Evolutionary conservation across 30 jellyfish, hydroid and myxozoan genomes (phyloP).

Genomic region (Pelagia noctiluca): DNA sequence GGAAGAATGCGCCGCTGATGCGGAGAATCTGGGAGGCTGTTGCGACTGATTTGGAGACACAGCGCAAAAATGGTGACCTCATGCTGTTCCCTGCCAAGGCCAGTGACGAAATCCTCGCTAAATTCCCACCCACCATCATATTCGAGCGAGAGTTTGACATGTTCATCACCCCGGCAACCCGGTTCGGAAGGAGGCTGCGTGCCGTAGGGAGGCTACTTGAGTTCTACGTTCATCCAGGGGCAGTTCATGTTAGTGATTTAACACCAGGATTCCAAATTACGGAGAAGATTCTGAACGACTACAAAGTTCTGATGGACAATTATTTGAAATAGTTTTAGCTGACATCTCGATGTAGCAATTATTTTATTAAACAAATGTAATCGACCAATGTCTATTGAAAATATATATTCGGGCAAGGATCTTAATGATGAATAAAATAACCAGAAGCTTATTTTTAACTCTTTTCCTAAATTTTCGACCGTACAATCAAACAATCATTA

Average conservation of each 20-base stretch:
- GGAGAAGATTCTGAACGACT: constrained; percentile 4
- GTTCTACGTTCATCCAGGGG: constrained; percentile 48
- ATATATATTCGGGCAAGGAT: no score
- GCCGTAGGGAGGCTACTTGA: constrained; percentile 61
- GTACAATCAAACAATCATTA: no score
- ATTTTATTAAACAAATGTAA: no score
- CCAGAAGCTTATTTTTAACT: no score
- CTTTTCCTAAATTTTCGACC: no score
- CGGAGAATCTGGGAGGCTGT: constrained; percentile 37
- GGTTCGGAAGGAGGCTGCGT: constrained; percentile 56
- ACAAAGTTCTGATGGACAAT: constrained; percentile 10
- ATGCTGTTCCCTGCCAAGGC: constrained; percentile 73
- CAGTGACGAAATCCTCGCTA: constrained; percentile 36
- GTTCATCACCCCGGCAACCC: constrained; percentile 24
- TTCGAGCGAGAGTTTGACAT: constrained; percentile 46
- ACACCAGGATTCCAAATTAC: constrained; percentile 10
- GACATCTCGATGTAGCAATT: no score
- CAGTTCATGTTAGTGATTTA: constrained; percentile 10
- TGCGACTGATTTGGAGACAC: constrained; percentile 51
- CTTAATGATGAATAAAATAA: no score
- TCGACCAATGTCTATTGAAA: no score
- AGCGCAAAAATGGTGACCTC: constrained; percentile 36
- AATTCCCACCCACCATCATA: constrained; percentile 47
- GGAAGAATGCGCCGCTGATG: neutral
- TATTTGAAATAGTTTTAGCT: no score